These are phyloP conservation scores for Emys orbicularis DNA, from an alignment of 2,797 vertebrate species.

Conservation along the genomic window DNA sequence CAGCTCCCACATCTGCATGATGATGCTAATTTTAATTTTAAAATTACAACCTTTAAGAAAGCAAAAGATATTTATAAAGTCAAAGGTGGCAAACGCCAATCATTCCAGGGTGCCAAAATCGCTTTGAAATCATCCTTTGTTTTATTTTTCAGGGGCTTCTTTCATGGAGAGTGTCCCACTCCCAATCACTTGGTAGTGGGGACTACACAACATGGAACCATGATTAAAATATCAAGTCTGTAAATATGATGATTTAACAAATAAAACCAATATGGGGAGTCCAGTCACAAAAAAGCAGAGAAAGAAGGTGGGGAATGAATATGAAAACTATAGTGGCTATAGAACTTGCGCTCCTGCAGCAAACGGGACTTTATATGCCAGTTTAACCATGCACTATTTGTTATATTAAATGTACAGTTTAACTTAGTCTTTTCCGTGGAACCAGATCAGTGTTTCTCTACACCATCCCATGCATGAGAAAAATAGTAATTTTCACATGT, in stretches of 20 bases:
- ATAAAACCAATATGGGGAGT: neutral
- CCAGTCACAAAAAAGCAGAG: neutral
- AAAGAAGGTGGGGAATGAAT: neutral
- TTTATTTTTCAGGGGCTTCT: neutral
- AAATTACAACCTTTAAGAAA: neutral
- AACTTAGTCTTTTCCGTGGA: neutral
- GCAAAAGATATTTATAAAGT: neutral
- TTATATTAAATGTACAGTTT: neutral
- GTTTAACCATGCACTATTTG: accelerated
- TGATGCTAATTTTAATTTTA: neutral
- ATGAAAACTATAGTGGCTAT: neutral
- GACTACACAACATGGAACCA: neutral
- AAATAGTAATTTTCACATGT: neutral
- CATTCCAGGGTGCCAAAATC: constrained; percentile 51
- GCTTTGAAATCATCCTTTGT: constrained; percentile 25
- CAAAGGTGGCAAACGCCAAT: neutral
- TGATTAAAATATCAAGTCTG: neutral
- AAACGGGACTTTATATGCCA: accelerated
- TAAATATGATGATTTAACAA: neutral
- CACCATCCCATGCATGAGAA: neutral
- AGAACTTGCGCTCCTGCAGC: neutral
- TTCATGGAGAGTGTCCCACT: accelerated
- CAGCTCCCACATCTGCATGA: neutral
- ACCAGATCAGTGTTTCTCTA: neutral
- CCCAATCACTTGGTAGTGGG: neutral